Base-by-base conservation (phyloP, 2,888 invertebrate genomes). In the Hyalella azteca region DNA sequence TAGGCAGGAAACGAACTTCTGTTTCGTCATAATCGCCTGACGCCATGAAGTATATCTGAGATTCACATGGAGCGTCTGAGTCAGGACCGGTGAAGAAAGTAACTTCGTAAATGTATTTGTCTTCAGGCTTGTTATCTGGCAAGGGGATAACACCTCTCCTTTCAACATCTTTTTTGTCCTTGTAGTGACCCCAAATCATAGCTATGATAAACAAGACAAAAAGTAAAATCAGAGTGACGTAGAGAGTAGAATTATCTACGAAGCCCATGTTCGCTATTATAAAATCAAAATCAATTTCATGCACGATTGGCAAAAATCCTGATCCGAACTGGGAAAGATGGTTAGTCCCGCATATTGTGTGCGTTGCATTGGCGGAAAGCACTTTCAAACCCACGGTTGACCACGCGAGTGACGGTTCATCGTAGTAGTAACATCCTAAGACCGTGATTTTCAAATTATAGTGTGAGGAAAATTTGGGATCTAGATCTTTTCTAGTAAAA, bases 221-320 rank as follows among this genome's bases (percentile, higher is more conserved):
- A 9, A 88, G 86, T 15, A 88, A 84, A 32, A 89, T 89, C 73
- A 88, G 85, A 0, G 89, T 88, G 45, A 87, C 83, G 86, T 89
- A 90, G 48, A 90, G 86, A 0, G 89, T 89, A 3, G 88, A 87
- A 85, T 90, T 90, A 82, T 88, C 87, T 59, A 86, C 84, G 86
- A 90, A 89, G 81, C 87, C 87, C 4, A 86, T 85, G 85, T 90
- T 87, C 26, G 87, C 86, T 81, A 89, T 88, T 3, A 90, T 88
- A 84, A 88, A 89, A 81, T 87, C 86, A 86, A 89, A 90, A 86
- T 90, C 88, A n/a, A 90, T 88, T n/a, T 87, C 86, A 85, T 89
- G 89, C 3, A 89, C 89, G 3, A 87, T 86, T 0, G 89, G 88
- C 22, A 88, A 87, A 86, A 88, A 88, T 39, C 89, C 89, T n/a